Evolutionary conservation across 2,797 vertebrate species (phyloP), one percentile per base, ranked within the genome.

Genomic region (Liparis tanakae): DNA sequence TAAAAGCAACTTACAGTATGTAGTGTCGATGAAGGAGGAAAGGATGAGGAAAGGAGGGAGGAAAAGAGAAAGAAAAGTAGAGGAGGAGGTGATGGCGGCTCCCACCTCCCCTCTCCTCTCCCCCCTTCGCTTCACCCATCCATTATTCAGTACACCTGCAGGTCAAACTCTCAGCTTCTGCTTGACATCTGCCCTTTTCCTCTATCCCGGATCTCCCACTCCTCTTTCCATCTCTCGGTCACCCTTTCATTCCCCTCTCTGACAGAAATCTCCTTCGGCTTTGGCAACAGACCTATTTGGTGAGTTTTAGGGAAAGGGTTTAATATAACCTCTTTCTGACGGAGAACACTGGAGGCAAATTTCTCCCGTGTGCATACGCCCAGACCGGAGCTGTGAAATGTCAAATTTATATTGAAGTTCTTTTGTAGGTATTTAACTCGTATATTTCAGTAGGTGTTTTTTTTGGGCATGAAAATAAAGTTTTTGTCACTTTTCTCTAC

Each of bases 81-180:
- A 75, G 59, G 65, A 34, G 48, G 72, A 81, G 75, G 57, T 60
- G 65, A 71, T 67, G 51, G 65, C 6, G 44, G 65, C 60, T 84
- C 59, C 75, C 48, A 44, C 70, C 67, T 76, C 70, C 59, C 66
- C 67, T 77, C 70, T 62, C 64, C 64, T 70, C 50, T 54, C 74
- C 67, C 46, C 68, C 78, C 64, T 72, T 44, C 72, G 55, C 65
- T 74, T 72, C 68, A 60, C 67, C 70, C 82, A 89, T 92, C 80
- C 82, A 92, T 92, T 86, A 93, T 92, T 90, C 82, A 93, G 79
- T 20, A 85, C 80, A 84, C 74, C 92, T 92, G 66, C 86, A 76
- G 90, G 92, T 92, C 85, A 90, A 91, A 90, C 85, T 85, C 87
- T 84, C 76, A 64, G 55, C 65, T 54, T 88, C 84, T 85, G 83